These are phyloP conservation scores for Amphipyra tragopoginis DNA, from an alignment of 2,888 invertebrate genomes.

Conservation along the genomic window DNA sequence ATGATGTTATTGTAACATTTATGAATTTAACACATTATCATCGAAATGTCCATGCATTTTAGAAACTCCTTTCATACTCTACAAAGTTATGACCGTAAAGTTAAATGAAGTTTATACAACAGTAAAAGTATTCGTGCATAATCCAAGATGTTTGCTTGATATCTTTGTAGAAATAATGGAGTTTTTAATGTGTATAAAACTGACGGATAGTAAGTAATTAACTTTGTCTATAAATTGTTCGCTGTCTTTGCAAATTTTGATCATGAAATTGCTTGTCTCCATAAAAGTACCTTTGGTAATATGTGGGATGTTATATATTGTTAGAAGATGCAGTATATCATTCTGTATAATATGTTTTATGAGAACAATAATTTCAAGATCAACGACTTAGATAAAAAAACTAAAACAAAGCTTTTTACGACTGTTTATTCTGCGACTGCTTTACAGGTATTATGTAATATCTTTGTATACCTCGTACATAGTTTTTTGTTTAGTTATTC, in stretches of 20 bases:
- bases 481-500: too few species aligned
- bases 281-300: conserved; percentile 5
- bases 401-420: too few species aligned
- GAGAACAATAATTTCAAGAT: neutral
- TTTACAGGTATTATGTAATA: too few species aligned
- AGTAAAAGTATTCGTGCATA: conserved; percentile 29
- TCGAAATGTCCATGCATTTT: conserved; percentile 23
- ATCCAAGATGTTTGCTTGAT: conserved; percentile 14
- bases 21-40: conserved; percentile 30
- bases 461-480: neutral
- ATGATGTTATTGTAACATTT: conserved; percentile 25
- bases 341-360: neutral
- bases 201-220: neutral
- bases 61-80: conserved; percentile 22
- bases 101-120: conserved; percentile 27
- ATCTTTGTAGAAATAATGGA: conserved; percentile 15
- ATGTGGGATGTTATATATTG: neutral
- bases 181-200: conserved; percentile 10
- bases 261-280: neutral
- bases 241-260: neutral
- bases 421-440: neutral
- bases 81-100: conserved; percentile 40
- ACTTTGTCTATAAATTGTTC: conserved; percentile 2
- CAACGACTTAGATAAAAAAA: neutral
- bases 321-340: neutral